Conservation (phyloP, 2,797 vertebrate species). For the Alcedo atthis region DNA sequence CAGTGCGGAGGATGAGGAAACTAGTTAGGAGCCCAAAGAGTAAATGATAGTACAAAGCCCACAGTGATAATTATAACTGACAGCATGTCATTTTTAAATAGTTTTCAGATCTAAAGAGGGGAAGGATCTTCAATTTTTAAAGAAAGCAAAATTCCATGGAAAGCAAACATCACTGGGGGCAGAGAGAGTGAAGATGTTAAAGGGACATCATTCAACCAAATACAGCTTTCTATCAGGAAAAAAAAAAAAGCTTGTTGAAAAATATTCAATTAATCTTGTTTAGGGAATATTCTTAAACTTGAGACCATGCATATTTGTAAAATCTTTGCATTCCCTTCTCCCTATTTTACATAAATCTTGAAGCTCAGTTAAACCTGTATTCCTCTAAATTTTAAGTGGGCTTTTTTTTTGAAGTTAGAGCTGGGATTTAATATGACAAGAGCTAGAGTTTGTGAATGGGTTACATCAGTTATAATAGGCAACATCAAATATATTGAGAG, state of each 20-base stretch:
- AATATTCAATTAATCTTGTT: neutral
- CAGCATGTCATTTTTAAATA: neutral
- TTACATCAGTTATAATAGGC: neutral
- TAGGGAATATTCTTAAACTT: neutral
- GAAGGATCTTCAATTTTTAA: neutral
- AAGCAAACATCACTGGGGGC: neutral
- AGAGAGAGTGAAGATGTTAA: neutral
- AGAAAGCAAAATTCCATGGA: neutral
- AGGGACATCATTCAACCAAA: neutral
- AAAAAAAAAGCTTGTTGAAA: neutral
- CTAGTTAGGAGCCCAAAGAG: neutral
- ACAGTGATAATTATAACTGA: neutral
- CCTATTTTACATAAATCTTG: neutral
- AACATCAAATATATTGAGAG: neutral
- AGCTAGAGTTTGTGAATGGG: neutral
- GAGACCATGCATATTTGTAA: neutral
- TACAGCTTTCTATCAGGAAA: neutral
- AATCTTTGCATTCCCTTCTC: neutral
- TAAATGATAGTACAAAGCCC: neutral
- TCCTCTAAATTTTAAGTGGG: neutral
- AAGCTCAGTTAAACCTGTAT: neutral
- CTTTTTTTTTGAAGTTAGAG: neutral
- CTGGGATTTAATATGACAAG: neutral
- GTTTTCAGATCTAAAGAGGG: neutral
- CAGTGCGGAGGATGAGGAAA: neutral